phyloP scores from a whole-genome alignment of 2,113 vertebrate species.

The Tylochromis polylepis region DNA sequence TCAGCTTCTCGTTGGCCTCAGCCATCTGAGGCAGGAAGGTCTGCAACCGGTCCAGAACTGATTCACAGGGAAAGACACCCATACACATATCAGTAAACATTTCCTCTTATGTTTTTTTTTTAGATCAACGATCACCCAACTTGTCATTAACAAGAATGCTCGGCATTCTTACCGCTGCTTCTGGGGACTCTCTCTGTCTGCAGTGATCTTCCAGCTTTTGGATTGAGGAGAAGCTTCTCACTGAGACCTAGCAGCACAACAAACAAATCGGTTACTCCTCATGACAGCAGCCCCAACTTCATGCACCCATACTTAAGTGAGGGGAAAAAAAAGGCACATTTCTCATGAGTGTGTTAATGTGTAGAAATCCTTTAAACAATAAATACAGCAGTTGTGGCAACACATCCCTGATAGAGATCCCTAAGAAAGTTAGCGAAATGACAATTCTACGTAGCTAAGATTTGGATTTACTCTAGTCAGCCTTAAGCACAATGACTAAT shows the following conservation, averaged over 20 bases:
- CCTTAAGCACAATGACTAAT: not conserved
- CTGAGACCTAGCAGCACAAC: constrained; percentile 72
- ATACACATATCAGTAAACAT: not conserved
- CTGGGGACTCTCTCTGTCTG: constrained; percentile 79
- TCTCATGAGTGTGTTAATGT: not conserved
- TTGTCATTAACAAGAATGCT: fast-evolving
- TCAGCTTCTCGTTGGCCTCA: constrained; percentile 83
- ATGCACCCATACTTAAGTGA: not conserved
- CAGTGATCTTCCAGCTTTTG: constrained; percentile 62
- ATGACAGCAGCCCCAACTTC: not conserved
- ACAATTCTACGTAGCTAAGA: not conserved
- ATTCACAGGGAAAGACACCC: not conserved
- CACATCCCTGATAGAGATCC: not conserved
- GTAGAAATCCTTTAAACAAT: not conserved
- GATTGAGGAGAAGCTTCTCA: constrained; percentile 79
- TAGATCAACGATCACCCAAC: fast-evolving
- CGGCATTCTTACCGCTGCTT: constrained; percentile 78
- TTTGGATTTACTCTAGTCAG: not conserved
- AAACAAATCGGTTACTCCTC: not conserved
- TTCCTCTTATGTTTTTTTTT: not conserved
- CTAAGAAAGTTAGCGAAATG: not conserved
- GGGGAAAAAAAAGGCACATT: fast-evolving
- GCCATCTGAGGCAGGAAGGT: constrained; percentile 88
- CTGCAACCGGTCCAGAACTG: constrained; percentile 86
- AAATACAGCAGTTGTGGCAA: not conserved